These are phyloP conservation scores for Patella ulyssiponensis DNA, from an alignment of 2,888 invertebrate genomes.

Conservation along the genomic window DNA sequence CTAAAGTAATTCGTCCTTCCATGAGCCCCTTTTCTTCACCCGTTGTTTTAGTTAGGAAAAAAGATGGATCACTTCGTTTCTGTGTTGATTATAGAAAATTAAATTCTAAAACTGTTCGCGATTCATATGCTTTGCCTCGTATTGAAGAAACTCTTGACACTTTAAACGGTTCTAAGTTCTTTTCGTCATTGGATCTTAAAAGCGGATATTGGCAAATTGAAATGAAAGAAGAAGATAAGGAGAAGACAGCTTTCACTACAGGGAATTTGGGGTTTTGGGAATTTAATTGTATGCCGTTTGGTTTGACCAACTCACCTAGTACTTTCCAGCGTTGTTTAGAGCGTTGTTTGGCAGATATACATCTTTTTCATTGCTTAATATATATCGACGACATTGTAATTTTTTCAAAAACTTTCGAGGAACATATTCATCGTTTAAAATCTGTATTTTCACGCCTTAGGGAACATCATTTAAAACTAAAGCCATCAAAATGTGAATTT, in stretches of 20 bases:
- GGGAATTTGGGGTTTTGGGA: conserved; percentile 36
- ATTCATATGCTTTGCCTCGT: conserved; percentile 34
- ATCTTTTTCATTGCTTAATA: conserved; percentile 39
- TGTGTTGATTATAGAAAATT: conserved; percentile 34
- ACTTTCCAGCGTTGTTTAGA: conserved; percentile 38
- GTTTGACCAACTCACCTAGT: conserved; percentile 40
- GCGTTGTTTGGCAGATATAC: conserved; percentile 32
- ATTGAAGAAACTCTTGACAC: conserved; percentile 34
- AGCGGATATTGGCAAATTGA: conserved; percentile 33
- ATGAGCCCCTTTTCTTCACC: conserved; percentile 29
- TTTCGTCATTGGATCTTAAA: conserved; percentile 35
- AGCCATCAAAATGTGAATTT: conserved; percentile 45
- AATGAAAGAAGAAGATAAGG: conserved; percentile 34
- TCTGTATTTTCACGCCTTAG: conserved; percentile 34
- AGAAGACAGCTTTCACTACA: conserved; percentile 37
- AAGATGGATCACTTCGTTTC: conserved; percentile 33
- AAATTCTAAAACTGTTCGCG: conserved; percentile 32
- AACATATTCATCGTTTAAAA: conserved; percentile 34
- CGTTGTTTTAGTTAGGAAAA: conserved; percentile 35
- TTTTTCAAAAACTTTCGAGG: conserved; percentile 35
- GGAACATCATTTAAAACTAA: conserved; percentile 35
- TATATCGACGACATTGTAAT: conserved; percentile 48
- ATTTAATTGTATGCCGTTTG: conserved; percentile 30
- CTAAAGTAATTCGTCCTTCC: conserved; percentile 26
- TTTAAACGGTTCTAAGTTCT: conserved; percentile 30